Evolutionary conservation across 2,888 invertebrate genomes (phyloP), one percentile per base, ranked within the genome.

Genomic region (Eupithecia exiguata): DNA sequence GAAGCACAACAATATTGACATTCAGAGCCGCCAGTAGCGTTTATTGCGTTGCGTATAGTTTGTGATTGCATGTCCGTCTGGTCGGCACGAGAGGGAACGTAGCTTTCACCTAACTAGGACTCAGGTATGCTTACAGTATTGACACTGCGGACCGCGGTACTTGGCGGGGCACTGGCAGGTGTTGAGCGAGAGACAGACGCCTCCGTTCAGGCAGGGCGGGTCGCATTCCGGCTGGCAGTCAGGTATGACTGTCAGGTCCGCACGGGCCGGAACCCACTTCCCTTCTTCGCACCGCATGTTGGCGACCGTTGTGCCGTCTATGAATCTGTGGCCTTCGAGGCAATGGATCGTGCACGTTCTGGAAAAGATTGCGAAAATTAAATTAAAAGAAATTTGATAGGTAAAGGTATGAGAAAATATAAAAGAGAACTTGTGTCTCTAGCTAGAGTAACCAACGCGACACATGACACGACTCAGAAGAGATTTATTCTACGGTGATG

Each of bases 151-250:
- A n/a, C 97, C 97, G 76, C 96, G 95, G 82, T 94, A 97, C 3
- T 95, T 95, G 78, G 95, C 93, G 0, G 97, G 96, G 85, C 98
- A 98, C 80, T 97, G 96, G 81, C 98, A 98, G 3, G 95, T 94
- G 84, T 98, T 97, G 14, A 96, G 95, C 0, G 97, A 95, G 0
- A 97, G 91, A 86, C 98, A 98, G n/a, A 95, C 95, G 0, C 98
- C 98, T 0, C 97, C 97, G 85, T 98, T 97, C 75, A 95, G 87
- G 84, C 98, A 98, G 0, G 96, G 95, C 0, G 97, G 97, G 70
- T 81, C 82, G 80, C 90, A 95, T 89, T 94, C 95, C 90, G 97
- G 96, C 89, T 93, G 84, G 85, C 97, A 97, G 87, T 97, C 96
- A 0, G 97, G 97, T 21, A 97, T 91, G 7, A 95, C 89, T 0